These are phyloP conservation scores for Campylomormyrus numenius DNA, from an alignment of 2,113 vertebrate genomes.

Conservation along the genomic window DNA sequence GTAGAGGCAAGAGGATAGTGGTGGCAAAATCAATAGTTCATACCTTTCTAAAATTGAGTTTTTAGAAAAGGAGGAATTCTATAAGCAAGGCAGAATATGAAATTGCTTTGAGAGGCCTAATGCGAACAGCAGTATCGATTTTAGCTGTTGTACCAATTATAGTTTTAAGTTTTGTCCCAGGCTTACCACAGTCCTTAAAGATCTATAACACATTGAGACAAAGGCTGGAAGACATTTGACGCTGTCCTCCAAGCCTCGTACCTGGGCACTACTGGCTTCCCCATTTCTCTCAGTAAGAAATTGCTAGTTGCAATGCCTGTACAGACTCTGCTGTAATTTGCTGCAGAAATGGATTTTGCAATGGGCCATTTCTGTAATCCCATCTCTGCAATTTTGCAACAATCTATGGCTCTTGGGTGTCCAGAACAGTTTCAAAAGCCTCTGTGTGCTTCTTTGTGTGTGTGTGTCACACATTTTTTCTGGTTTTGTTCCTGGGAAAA, in stretches of 20 bases:
- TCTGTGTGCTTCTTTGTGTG: constrained; percentile 1
- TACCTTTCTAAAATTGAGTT: constrained; percentile 30
- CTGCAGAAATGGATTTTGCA: constrained; percentile 22
- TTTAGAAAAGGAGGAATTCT: constrained; percentile 30
- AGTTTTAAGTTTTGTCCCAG: constrained; percentile 24
- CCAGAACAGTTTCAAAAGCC: not conserved
- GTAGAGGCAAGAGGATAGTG: not conserved
- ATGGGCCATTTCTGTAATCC: constrained; percentile 23
- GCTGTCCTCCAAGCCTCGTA: constrained; percentile 2
- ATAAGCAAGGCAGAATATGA: constrained; percentile 29
- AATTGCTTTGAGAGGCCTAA: constrained; percentile 24
- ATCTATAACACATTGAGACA: constrained; percentile 27
- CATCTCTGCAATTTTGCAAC: constrained; percentile 17
- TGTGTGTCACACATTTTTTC: not conserved
- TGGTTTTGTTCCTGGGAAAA: not conserved
- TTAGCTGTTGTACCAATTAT: constrained; percentile 27
- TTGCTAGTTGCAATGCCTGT: constrained; percentile 13
- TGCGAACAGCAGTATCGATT: constrained; percentile 22
- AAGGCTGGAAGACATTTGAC: constrained; percentile 14
- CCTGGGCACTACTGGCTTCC: not conserved
- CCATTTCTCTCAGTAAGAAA: constrained; percentile 10
- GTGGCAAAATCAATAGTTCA: constrained; percentile 28
- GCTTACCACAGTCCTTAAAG: constrained; percentile 24
- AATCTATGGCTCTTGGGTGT: constrained; percentile 8
- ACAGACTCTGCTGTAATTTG: constrained; percentile 19